Conservation (phyloP, 2,113 vertebrate species). For the Dicerorhinus sumatrensis region DNA sequence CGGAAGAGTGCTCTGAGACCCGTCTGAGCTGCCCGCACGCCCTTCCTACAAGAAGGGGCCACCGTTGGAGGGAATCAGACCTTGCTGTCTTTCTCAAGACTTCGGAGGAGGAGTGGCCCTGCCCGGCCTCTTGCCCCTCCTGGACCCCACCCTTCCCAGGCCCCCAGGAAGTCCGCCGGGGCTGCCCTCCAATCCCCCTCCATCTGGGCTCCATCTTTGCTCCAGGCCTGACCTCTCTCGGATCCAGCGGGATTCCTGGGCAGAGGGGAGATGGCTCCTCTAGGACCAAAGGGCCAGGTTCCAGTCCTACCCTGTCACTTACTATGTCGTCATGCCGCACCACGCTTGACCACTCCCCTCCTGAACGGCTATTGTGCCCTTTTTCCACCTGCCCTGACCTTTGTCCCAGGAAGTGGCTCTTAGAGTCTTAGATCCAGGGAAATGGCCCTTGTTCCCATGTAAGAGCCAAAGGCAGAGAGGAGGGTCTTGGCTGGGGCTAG, state of each 20-base stretch:
- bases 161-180: background rate
- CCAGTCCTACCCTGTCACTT: too few species aligned
- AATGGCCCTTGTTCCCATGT: background rate
- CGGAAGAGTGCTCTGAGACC: background rate
- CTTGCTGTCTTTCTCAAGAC: background rate
- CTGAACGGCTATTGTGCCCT: fast-evolving
- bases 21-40: background rate
- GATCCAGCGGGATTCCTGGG: background rate
- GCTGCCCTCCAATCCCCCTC: background rate
- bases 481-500: background rate
- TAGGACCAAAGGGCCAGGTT: background rate
- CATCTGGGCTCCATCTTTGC: background rate
- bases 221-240: background rate
- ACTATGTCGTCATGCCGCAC: background rate
- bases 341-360: background rate
- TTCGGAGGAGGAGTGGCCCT: too few species aligned
- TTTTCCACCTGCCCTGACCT: background rate
- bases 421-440: background rate
- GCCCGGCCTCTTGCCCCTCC: background rate
- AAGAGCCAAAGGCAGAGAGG: background rate
- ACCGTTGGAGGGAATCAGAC: background rate
- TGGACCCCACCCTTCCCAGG: background rate
- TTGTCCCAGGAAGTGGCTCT: background rate
- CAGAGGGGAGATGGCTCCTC: background rate
- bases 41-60: background rate